Percentiles rank a stretch among this genome's conserved stretches.
phyloP scores from a whole-genome alignment of 23 tunicate genomes.

The Pegea sp. region DNA sequence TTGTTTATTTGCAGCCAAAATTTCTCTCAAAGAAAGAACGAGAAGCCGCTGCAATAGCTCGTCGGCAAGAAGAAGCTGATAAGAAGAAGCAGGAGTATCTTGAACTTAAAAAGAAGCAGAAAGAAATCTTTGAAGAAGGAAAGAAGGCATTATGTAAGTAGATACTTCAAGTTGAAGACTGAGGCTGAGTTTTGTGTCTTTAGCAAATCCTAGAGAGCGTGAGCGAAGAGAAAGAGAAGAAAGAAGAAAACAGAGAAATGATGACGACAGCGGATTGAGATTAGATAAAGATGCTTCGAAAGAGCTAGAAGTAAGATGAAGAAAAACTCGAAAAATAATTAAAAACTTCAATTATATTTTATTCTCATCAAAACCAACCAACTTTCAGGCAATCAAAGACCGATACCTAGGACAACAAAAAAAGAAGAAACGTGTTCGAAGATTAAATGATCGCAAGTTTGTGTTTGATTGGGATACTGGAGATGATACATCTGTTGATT shows the following conservation, averaged over 20 bases:
- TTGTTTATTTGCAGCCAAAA: slow-evolving; percentile 36
- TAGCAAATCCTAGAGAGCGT: slow-evolving; percentile 60
- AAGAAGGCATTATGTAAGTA: slow-evolving; percentile 28
- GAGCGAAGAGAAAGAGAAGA: slow-evolving; percentile 83
- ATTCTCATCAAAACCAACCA: too few relatives aligned
- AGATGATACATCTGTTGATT: slow-evolving; percentile 95
- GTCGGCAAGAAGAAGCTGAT: slow-evolving; percentile 60
- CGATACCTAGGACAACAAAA: slow-evolving; percentile 84
- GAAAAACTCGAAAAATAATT: neutral
- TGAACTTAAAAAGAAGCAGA: slow-evolving; percentile 61
- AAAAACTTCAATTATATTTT: too few relatives aligned
- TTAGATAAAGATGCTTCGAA: slow-evolving; percentile 72
- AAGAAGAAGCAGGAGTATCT: slow-evolving; percentile 44
- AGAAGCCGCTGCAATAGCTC: slow-evolving; percentile 72
- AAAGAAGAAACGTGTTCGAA: slow-evolving; percentile 79
- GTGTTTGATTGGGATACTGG: slow-evolving; percentile 99
- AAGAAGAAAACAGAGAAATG: slow-evolving; percentile 39
- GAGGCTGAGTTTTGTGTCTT: too few relatives aligned
- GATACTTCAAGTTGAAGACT: neutral
- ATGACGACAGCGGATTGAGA: slow-evolving; percentile 30
- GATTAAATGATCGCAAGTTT: slow-evolving; percentile 93
- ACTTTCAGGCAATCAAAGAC: slow-evolving; percentile 66
- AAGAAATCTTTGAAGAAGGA: slow-evolving; percentile 86
- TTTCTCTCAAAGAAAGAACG: slow-evolving; percentile 72
- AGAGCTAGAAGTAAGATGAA: slow-evolving; percentile 30